Percentiles rank a stretch among this genome's conserved stretches.
Evolutionary conservation across 2,888 invertebrate genomes (phyloP).

Genomic region (Stramonita haemastoma): DNA sequence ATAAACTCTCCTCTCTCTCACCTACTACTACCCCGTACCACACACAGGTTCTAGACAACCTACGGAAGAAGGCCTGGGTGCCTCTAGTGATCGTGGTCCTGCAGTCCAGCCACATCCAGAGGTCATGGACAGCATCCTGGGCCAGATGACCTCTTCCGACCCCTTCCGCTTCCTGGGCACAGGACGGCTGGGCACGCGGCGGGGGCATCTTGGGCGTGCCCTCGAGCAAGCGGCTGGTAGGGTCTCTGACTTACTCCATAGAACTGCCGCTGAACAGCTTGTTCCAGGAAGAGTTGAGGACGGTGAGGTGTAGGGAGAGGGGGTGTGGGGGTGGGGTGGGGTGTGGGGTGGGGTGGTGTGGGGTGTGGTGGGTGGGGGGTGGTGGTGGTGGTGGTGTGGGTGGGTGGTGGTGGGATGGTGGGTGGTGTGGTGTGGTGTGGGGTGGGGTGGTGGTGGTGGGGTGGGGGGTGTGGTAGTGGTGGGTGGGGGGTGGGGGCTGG

Average conservation of each 20-base stretch:
- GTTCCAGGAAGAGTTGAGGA: neutral
- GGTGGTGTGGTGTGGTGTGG: too few relatives aligned
- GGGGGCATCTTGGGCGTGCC: neutral
- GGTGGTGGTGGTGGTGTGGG: too few relatives aligned
- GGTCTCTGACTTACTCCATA: neutral
- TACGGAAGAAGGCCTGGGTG: slow-evolving; percentile 16
- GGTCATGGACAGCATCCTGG: slow-evolving; percentile 10
- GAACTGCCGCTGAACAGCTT: slow-evolving; percentile 18
- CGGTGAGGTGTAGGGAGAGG: neutral
- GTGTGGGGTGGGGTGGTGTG: neutral
- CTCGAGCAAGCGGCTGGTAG: neutral
- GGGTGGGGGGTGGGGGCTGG: too few relatives aligned
- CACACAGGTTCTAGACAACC: slow-evolving; percentile 17
- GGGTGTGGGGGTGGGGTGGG: neutral
- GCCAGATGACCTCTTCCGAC: slow-evolving; percentile 8
- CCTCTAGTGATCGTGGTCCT: neutral
- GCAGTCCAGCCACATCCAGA: neutral
- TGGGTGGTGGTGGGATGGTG: too few relatives aligned
- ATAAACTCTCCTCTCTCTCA: too few relatives aligned
- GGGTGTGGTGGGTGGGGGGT: too few relatives aligned
- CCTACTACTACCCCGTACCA: neutral
- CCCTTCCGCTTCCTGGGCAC: slow-evolving; percentile 18
- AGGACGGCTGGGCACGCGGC: slow-evolving; percentile 9
- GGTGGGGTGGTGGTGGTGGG: too few relatives aligned
- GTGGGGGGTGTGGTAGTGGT: too few relatives aligned